Evolutionary conservation across 2,888 invertebrate genomes (phyloP), one percentile per base, ranked within the genome.

Genomic region (Apoderus coryli): DNA sequence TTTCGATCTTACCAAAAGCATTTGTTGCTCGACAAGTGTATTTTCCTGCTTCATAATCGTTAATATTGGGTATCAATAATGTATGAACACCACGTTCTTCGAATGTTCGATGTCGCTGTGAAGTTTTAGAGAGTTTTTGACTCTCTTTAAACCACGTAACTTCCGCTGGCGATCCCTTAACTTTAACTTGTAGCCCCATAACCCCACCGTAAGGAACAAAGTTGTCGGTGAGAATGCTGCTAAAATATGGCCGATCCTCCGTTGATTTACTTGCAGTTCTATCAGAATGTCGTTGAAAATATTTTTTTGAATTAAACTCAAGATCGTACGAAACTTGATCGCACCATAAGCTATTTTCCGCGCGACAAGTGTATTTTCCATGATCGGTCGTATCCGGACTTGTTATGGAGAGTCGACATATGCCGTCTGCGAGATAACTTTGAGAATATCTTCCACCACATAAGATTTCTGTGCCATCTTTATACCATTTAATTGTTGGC

Each of bases 161-260:
- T 42, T 76, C 76, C 4, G 76, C 74, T 9, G 73, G 71, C 12
- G 61, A 61, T 47, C 76, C 78, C 52, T 72, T 71, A 22, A 81
- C 72, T 54, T 82, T 77, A 1, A 84, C 80, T 53, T 84, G 81
- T 11, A 86, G 66, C 3, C 82, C 84, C 36, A 82, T 74, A 0
- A 81, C 79, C 19, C 84, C 84, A 1, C 84, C 84, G 34, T 65
- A 62, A 3, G 76, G 70, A 1, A 84, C 80, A 31, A 70, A 68
- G 47, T 76, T 72, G 48, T 82, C 80, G 1, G 70, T 69, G 13
- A 82, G 54, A 1, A 75, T 68, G 35, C 66, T 69, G 1, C 72
- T 63, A 44, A 82, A 76, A 46, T 74, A 71, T 2, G 82, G 81
- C 25, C 40, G 35, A 7, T 19, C n/a, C 19, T 6, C 27, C 33